phyloP scores from a whole-genome alignment of 2,113 vertebrate genomes.

The Cavia aperea region DNA sequence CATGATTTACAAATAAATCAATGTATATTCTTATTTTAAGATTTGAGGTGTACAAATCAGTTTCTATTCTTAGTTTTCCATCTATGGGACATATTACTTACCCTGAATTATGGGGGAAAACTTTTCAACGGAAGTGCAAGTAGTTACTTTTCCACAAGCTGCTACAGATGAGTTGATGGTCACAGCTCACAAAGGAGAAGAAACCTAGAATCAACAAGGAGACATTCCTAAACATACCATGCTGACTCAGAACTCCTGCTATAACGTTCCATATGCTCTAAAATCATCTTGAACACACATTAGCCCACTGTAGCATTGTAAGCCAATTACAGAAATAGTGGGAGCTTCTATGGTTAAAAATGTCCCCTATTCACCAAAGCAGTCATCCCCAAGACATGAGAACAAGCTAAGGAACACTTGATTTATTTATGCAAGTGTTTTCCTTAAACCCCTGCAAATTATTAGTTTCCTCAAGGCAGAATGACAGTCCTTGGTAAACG shows the following conservation, averaged over 20 bases:
- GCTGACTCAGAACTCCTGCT: not conserved
- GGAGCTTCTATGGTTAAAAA: not conserved
- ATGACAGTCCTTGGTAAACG: not conserved
- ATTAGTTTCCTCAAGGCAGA: constrained; percentile 12
- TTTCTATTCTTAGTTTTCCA: not conserved
- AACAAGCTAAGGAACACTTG: not conserved
- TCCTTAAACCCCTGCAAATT: constrained; percentile 15
- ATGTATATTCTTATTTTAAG: not conserved
- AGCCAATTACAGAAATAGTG: not conserved
- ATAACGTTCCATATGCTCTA: not conserved
- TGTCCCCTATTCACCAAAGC: not conserved
- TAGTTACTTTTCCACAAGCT: not conserved
- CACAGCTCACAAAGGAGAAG: constrained; percentile 21
- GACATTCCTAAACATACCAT: not conserved
- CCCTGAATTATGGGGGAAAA: constrained; percentile 23
- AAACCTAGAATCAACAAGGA: constrained; percentile 25
- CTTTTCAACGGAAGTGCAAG: constrained; percentile 20
- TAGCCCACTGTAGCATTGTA: not conserved
- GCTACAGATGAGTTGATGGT: not conserved
- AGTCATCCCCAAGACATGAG: not conserved
- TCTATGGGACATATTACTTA: constrained; percentile 21
- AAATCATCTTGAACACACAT: constrained; percentile 3
- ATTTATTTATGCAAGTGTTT: not conserved
- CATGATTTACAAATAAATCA: not conserved
- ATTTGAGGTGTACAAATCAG: not conserved